Percentiles rank a stretch among this genome's conserved stretches.
Conservation (phyloP, 2,113 vertebrate species). For the Chaetops frenatus region DNA sequence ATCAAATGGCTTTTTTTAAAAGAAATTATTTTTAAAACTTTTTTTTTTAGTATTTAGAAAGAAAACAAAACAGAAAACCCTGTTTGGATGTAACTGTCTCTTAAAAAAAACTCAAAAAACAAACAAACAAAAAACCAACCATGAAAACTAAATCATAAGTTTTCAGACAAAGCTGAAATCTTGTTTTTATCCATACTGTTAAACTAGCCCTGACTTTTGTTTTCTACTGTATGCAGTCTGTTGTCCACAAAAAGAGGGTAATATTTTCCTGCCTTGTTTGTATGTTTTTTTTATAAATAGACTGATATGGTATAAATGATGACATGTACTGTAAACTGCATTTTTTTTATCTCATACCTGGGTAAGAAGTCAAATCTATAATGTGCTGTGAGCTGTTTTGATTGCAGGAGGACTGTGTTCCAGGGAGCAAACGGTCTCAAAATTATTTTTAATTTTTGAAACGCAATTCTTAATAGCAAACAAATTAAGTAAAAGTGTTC, state of each 20-base stretch:
- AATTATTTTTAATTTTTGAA: constrained; percentile 62
- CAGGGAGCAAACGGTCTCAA: constrained; percentile 60
- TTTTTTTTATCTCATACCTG: constrained; percentile 65
- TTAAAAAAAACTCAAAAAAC: background rate
- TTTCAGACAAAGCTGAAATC: background rate
- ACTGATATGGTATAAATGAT: constrained; percentile 46
- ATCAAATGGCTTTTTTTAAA: background rate
- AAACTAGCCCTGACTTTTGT: constrained; percentile 30
- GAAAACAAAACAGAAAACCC: background rate
- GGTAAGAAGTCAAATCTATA: constrained; percentile 37
- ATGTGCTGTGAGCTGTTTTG: constrained; percentile 33
- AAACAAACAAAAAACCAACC: too few relatives aligned
- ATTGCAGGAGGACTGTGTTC: constrained; percentile 59
- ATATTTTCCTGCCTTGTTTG: constrained; percentile 52
- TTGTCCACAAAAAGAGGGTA: constrained; percentile 32
- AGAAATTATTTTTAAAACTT: background rate
- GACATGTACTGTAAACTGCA: constrained; percentile 69
- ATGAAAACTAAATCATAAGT: background rate
- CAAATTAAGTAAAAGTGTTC: constrained; percentile 62
- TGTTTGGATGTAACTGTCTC: constrained; percentile 15
- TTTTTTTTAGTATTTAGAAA: constrained; percentile 14
- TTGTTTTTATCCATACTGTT: constrained; percentile 44
- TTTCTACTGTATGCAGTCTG: constrained; percentile 51
- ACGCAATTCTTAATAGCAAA: constrained; percentile 51
- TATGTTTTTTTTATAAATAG: constrained; percentile 49